Evolutionary conservation across 2,113 vertebrate species (phyloP).

Genomic region (Periophthalmus modestus): DNA sequence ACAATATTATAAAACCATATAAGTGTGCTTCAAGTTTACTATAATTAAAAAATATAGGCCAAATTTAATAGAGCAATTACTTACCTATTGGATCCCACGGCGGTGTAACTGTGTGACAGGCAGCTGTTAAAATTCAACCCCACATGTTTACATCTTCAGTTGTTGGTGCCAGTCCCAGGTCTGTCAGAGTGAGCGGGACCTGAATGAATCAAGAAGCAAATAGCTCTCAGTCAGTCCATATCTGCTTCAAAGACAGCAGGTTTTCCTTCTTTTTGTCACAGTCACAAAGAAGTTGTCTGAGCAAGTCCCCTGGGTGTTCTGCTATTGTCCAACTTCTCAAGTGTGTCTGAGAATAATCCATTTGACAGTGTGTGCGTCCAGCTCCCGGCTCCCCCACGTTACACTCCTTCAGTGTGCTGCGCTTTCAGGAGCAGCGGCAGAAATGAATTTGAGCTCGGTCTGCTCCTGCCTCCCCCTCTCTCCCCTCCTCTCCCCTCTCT

Average conservation of each 20-base stretch:
- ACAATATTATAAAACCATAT: neutral
- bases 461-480: constrained; percentile 43
- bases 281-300: constrained; percentile 23
- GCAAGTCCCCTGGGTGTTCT: constrained; percentile 30
- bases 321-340: constrained; percentile 27
- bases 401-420: constrained; percentile 51
- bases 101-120: neutral
- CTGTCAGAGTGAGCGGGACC: constrained; percentile 1
- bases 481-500: constrained; percentile 37
- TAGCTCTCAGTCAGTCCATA: constrained; percentile 2
- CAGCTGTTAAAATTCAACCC: constrained; percentile 14
- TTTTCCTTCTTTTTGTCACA: constrained; percentile 26
- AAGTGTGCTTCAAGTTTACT: neutral
- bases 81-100: constrained; percentile 26
- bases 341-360: constrained; percentile 49
- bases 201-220: constrained; percentile 22
- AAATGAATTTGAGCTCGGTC: constrained; percentile 66
- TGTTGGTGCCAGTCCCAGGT: neutral
- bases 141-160: constrained; percentile 39
- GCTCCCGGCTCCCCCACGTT: constrained; percentile 40
- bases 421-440: constrained; percentile 53
- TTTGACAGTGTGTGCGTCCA: constrained; percentile 37
- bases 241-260: constrained; percentile 22
- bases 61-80: constrained; percentile 41
- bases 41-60: neutral